Conservation (phyloP, 2,797 vertebrate genomes). For the Anguilla obscura region DNA sequence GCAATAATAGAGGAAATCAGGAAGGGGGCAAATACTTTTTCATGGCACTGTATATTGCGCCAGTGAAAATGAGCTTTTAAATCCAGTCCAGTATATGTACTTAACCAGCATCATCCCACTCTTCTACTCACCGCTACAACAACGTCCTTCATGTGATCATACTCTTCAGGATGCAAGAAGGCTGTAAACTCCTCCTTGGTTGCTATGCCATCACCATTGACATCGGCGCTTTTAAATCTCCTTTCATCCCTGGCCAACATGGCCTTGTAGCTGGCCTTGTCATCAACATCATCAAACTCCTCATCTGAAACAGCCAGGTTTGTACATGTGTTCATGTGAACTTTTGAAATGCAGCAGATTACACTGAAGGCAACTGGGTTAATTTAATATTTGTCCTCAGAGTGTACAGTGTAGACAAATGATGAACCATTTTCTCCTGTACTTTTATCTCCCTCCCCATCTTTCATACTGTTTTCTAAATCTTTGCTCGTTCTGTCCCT, state of each 20-base stretch:
- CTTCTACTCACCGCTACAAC: conserved; percentile 75
- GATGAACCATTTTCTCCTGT: neutral
- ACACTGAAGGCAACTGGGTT: neutral
- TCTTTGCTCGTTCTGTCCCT: neutral
- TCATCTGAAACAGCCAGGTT: conserved; percentile 65
- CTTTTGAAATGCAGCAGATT: neutral
- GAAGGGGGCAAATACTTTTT: too few species aligned
- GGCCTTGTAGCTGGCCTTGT: conserved; percentile 76
- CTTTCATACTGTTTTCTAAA: neutral
- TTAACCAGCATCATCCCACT: neutral
- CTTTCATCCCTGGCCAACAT: conserved; percentile 82
- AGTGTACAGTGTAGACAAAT: neutral
- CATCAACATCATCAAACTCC: conserved; percentile 77
- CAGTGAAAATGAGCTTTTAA: neutral
- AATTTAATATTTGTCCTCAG: neutral
- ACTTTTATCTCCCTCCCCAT: neutral
- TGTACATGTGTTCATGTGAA: neutral
- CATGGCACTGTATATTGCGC: neutral
- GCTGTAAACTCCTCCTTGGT: conserved; percentile 84
- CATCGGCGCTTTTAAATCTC: conserved; percentile 80
- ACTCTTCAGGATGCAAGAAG: conserved; percentile 90
- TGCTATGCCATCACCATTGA: conserved; percentile 74
- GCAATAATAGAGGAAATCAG: too few species aligned
- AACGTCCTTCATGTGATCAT: conserved; percentile 78
- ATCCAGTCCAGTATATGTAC: neutral